phyloP scores from a whole-genome alignment of 2,888 invertebrate genomes.

The Pharmacophagus antenor region DNA sequence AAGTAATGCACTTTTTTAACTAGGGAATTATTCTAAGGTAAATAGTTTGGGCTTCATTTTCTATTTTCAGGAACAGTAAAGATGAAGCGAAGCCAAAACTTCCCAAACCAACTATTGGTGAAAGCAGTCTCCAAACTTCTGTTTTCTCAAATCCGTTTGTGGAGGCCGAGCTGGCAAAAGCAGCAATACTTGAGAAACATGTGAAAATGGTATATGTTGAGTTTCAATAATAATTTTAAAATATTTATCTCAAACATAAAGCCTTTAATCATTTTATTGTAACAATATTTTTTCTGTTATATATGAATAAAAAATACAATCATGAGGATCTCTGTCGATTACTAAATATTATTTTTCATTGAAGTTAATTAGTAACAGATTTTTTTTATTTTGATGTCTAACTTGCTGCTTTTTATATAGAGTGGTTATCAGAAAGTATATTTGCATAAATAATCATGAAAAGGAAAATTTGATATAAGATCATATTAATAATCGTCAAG shows the following conservation, averaged over 20 bases:
- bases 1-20: slow-evolving; percentile 33
- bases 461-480: slow-evolving; percentile 51
- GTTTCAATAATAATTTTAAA: slow-evolving; percentile 45
- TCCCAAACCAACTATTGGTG: slow-evolving; percentile 84
- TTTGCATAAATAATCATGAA: neutral
- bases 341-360: too few relatives aligned
- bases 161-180: slow-evolving; percentile 92
- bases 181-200: slow-evolving; percentile 92
- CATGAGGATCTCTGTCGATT: too few relatives aligned
- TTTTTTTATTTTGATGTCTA: too few relatives aligned
- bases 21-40: neutral
- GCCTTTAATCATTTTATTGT: too few relatives aligned
- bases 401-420: too few relatives aligned
- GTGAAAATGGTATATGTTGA: slow-evolving; percentile 92
- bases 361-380: too few relatives aligned
- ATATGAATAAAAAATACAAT: too few relatives aligned
- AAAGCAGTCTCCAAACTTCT: slow-evolving; percentile 82
- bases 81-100: slow-evolving; percentile 66
- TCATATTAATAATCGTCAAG: slow-evolving; percentile 77
- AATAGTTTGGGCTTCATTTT: neutral
- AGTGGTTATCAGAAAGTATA: too few relatives aligned
- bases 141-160: slow-evolving; percentile 94
- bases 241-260: neutral
- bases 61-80: slow-evolving; percentile 41
- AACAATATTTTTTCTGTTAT: too few relatives aligned